Evolutionary conservation across 2,113 vertebrate species (phyloP).

Genomic region (Ahaetulla prasina): DNA sequence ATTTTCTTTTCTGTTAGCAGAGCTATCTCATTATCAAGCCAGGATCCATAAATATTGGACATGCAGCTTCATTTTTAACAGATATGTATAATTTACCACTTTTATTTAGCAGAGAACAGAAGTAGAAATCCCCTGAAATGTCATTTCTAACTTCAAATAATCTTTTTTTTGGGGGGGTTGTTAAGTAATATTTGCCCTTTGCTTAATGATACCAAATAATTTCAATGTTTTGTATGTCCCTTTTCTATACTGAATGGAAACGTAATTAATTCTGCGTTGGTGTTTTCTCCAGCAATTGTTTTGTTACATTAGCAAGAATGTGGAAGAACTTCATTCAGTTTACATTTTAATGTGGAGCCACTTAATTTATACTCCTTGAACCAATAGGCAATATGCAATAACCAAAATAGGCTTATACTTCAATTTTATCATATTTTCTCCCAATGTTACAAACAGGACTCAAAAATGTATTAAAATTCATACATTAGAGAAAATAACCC

Average conservation of each 20-base stretch:
- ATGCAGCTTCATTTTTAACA: background rate
- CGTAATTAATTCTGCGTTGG: background rate
- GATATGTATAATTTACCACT: background rate
- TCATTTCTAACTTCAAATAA: background rate
- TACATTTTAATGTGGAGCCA: background rate
- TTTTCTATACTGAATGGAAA: background rate
- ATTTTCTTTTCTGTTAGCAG: background rate
- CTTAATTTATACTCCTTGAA: background rate
- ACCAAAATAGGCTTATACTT: background rate
- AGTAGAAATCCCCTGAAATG: background rate
- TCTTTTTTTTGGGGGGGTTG: background rate
- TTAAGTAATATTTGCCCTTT: background rate
- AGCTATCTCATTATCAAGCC: background rate
- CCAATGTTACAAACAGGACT: background rate
- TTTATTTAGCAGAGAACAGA: background rate
- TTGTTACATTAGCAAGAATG: background rate
- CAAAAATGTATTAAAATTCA: background rate
- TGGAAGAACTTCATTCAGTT: background rate
- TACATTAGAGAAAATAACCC: background rate
- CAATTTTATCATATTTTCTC: background rate
- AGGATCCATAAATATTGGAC: background rate
- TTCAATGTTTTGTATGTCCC: background rate
- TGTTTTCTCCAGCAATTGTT: background rate
- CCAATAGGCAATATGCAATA: background rate
- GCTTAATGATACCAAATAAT: background rate